Evolutionary conservation across 2,113 vertebrate species (phyloP), one percentile per base, ranked within the genome.

Genomic region (Charina bottae): DNA sequence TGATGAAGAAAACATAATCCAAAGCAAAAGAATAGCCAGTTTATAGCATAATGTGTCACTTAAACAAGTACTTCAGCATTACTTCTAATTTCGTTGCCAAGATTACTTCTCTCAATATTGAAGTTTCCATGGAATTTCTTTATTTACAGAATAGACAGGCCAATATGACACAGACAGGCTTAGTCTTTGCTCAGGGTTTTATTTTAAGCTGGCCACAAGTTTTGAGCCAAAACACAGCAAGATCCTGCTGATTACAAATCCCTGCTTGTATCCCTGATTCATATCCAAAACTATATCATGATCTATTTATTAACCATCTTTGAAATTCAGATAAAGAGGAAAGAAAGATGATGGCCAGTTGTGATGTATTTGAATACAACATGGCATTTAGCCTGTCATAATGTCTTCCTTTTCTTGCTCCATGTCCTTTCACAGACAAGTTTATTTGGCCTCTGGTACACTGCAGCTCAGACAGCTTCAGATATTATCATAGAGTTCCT

Each of bases 401-500:
- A 33, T 89, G 64, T 83, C n/a, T 93, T 53, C 9, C 42, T 17
- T 83, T 68, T 72, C 60, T 62, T 12, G 85, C 85, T 83, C 62
- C 42, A 26, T 46, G 54, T 55, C 64, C 28, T 55, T 88, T 26
- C 24, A 13, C 83, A 68, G 4, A 83, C 58, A 46, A 85, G 56
- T 68, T 88, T 83, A 88, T 88, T 68, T 87, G 58, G 83, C 84
- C 89, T 88, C 72, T 54, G 59, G 55, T 24, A 88, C 46, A 64
- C 21, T 88, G 33, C 89, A 55, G 28, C 33, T 55, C 56, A 88
- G 7, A 56, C 86, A 64, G 49, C 58, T 93, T 85, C 92, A 93
- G 83, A 88, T 91, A 26, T 64, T 90, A 90, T 93, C 55, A 64
- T 60, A 49, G 58, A 17, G 28, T 89, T 59, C 83, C 24, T 85